These are phyloP conservation scores for Erebia epiphron DNA, from an alignment of 2,888 invertebrate genomes.

Conservation along the genomic window DNA sequence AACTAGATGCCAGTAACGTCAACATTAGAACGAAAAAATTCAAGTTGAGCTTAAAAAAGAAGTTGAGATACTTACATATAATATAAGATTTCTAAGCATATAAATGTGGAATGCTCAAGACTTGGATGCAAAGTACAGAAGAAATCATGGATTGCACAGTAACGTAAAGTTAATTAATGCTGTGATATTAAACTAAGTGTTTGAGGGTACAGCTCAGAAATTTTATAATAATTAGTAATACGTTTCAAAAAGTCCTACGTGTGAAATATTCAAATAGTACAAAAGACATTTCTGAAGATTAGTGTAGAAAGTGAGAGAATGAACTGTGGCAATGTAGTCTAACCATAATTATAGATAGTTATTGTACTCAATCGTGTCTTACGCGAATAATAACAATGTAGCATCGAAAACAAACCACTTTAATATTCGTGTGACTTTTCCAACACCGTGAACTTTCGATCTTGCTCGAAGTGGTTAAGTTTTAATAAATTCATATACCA, in stretches of 20 bases:
- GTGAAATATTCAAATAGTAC: conserved; percentile 5
- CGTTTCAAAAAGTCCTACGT: conserved; percentile 5
- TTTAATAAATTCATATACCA: conserved; percentile 47
- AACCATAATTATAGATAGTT: not conserved
- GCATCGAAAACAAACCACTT: conserved; percentile 66
- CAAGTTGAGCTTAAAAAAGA: too few species aligned
- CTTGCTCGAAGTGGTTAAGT: conserved; percentile 49
- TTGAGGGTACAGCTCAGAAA: not conserved
- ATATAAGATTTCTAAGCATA: too few species aligned
- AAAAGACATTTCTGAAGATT: not conserved
- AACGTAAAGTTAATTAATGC: not conserved
- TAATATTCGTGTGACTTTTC: conserved; percentile 62
- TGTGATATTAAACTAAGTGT: not conserved
- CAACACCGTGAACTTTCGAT: conserved; percentile 59
- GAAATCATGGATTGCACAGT: not conserved
- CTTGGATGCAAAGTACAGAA: not conserved
- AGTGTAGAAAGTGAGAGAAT: conserved; percentile 2
- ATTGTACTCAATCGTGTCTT: not conserved
- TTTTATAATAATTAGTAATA: not conserved
- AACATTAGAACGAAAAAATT: not conserved
- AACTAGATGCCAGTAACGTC: not conserved
- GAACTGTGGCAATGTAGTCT: not conserved
- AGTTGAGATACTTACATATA: too few species aligned
- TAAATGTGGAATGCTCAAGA: not conserved
- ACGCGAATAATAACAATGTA: conserved; percentile 22